phyloP scores from a whole-genome alignment of 1,140 invertebrate genomes.

The Prorops nasuta region DNA sequence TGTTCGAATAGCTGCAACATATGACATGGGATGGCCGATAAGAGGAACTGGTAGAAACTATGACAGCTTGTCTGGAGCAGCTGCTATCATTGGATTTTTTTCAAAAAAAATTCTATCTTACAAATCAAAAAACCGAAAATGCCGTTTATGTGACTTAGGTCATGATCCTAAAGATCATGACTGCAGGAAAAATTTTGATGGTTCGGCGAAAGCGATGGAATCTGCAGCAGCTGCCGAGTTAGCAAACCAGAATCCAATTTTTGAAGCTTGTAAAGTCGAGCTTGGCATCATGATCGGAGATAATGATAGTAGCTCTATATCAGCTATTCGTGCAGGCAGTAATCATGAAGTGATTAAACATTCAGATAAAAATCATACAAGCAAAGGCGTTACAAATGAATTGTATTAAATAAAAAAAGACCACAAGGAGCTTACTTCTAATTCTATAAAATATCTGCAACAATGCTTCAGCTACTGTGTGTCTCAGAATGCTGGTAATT shows the following conservation, averaged over 20 bases:
- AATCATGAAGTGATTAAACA: conserved; percentile 10
- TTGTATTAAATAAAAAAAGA: conserved; percentile 5
- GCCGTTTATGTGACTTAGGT: neutral
- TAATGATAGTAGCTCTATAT: neutral
- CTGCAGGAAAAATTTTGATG: neutral
- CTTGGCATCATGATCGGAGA: conserved; percentile 8
- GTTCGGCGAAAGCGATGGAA: neutral
- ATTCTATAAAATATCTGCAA: conserved; percentile 5
- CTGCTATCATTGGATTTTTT: conserved; percentile 1
- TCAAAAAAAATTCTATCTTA: neutral
- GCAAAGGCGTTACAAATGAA: neutral
- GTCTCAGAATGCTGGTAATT: conserved; percentile 17
- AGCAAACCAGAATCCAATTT: neutral
- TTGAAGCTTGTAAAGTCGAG: conserved; percentile 2
- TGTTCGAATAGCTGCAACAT: conserved; percentile 4
- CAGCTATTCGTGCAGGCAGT: neutral
- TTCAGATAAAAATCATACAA: too few species aligned
- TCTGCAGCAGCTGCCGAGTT: neutral
- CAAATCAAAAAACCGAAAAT: neutral
- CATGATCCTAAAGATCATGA: neutral
- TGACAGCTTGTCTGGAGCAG: conserved; percentile 1
- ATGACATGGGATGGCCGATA: conserved; percentile 9
- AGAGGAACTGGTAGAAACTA: conserved; percentile 6
- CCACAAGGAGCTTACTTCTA: conserved; percentile 7
- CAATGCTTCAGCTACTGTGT: conserved; percentile 20